A percentile compares a stretch with the other conserved stretches of the same genome.
Evolutionary conservation across 2,797 vertebrate species (phyloP).

Genomic region (Sebastiscus albofasciatus): DNA sequence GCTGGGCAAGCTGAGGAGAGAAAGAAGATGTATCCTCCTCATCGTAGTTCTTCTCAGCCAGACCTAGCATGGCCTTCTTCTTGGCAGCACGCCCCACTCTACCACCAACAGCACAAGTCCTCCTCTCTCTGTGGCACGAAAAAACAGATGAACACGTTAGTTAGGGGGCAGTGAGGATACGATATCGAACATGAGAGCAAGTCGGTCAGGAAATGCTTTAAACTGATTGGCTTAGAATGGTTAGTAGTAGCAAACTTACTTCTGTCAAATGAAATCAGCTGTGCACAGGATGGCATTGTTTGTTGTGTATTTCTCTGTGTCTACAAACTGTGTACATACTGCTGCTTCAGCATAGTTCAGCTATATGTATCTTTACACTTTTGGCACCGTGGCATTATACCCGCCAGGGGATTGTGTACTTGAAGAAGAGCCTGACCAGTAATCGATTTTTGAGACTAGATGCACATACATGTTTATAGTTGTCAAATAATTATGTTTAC

Average conservation of each 20-base stretch:
- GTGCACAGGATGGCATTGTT: neutral
- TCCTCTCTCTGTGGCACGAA: conserved; percentile 24
- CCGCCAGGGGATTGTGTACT: too few species aligned
- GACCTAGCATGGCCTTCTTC: conserved; percentile 42
- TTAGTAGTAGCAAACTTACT: too few species aligned
- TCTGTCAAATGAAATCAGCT: neutral
- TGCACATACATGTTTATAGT: neutral
- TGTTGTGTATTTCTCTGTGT: neutral
- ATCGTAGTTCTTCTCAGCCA: conserved; percentile 47
- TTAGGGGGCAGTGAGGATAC: neutral
- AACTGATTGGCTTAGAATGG: neutral
- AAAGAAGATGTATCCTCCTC: conserved; percentile 37
- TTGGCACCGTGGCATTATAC: too few species aligned
- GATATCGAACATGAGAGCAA: neutral
- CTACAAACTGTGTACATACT: neutral
- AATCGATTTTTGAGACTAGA: too few species aligned
- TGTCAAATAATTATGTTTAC: neutral
- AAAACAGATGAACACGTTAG: neutral
- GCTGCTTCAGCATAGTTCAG: neutral
- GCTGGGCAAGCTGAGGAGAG: neutral
- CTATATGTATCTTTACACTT: neutral
- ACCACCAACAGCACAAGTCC: neutral
- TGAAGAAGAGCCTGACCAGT: too few species aligned
- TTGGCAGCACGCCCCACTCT: conserved; percentile 52
- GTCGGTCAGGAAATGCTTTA: neutral